Base-by-base conservation (phyloP, 2,888 invertebrate species). In the Xestoiulus laeticollis region DNA sequence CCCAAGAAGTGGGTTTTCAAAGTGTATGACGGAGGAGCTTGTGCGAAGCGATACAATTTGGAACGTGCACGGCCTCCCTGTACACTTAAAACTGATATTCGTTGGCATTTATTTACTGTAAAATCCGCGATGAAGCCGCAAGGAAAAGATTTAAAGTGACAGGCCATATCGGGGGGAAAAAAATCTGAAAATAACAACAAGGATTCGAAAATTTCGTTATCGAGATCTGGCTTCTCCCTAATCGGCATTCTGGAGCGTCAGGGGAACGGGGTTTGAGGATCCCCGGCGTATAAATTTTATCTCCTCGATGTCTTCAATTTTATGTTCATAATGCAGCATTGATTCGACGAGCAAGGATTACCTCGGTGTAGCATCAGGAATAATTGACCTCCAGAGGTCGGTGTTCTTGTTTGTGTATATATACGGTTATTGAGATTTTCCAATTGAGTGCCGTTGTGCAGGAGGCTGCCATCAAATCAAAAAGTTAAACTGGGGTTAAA, bases 41-140 rank as follows among this genome's bases (percentile, higher is more conserved):
- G 26, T 30, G 30, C 14, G 26, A 30, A 78, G 78, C 78, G 26
- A 26, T 78, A 78, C 78, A 22, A 30, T 78, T 78, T 78, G 26
- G 78, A 22, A 30, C 78, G 22, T 78, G 22, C n/a, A 59, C 59
- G 59, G n/a, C 19, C 19, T n/a, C n/a, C 59, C 59, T 6, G 19
- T n/a, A 19, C 59, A 6, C 59, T 59, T 59, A 78, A 48, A 78
- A 78, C 78, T 30, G 78, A 78, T 78, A 78, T 78, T 78, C 78
- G 78, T 78, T 78, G 78, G 78, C 78, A 78, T 78, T 78, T 78
- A 78, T 78, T 78, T 78, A 78, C 78, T 78, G 78, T 78, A 78
- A 78, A 30, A 78, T 78, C 78, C 22, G 78, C 78, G 78, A 78
- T 78, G 78, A 78, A 22, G 78, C 78, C 78, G 30, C 59, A 78